Base-by-base conservation (phyloP, 64 coral and sea anemone genomes). In the Stichodactyla mertensii region DNA sequence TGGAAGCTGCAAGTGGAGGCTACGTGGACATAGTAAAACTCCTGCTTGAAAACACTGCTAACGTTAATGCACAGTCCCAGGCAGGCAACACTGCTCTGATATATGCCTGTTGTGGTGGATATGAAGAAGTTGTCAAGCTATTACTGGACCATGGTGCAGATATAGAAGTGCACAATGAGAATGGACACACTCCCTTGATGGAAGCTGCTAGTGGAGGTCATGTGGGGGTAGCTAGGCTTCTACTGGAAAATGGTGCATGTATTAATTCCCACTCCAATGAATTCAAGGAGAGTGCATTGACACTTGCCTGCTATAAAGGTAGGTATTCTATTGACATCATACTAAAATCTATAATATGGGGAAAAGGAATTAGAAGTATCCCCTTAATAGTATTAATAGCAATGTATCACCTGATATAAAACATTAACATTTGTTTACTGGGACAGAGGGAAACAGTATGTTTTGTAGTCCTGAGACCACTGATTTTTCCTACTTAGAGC, bases 221-320 rank as follows among this genome's bases (percentile, higher is more conserved):
- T 91, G 97, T 99, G 16, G 84, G 87, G 61, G 97, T 99, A 55
- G 97, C 97, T 19, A 99, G 92, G 78, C 88, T 99, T 88, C 88
- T 99, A 18, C 52, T 99, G 52, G 97, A 99, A 45, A 89, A 89
- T 87, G 97, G 93, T 54, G 97, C 97, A 55, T 99, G 97, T 36
- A 99, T 99, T n/a, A 99, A 99, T 56, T 99, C 97, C 9, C 97
- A 99, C 86, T 99, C 97, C 54, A 99, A 99, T 86, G 97, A 99
- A 77, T 99, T 99, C 15, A 99, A 99, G 71, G 97, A 99, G 78
- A 99, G 97, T 93, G 97, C 97, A n/a, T 86, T 99, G 77, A 99
- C 97, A 10, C 58, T 99, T 54, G 97, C 97, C 52, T 99, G 97
- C 61, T 99, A 99, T 80, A 99, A 99, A 91, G 97, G 97, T 99